These are phyloP conservation scores for Nasua narica DNA, from an alignment of 2,797 vertebrate genomes.

Conservation along the genomic window DNA sequence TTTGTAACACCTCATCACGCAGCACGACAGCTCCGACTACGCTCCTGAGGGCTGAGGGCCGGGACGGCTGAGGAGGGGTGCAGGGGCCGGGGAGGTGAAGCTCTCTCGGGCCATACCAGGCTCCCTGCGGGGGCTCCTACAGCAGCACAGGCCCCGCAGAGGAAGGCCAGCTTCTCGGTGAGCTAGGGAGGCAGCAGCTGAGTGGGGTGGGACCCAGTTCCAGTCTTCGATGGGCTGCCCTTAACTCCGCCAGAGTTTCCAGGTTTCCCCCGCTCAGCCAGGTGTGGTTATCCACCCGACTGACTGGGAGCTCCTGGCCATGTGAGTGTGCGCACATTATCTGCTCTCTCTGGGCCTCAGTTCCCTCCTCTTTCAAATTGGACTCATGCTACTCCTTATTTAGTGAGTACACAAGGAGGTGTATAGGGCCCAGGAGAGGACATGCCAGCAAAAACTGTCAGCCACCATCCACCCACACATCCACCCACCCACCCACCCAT, in stretches of 20 bases:
- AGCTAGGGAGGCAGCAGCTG: not conserved
- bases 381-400: not conserved
- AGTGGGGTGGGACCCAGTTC: not conserved
- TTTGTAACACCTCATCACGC: not conserved
- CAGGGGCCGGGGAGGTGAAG: too few species aligned
- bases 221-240: not conserved
- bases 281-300: not conserved
- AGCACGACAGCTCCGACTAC: not conserved
- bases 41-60: not conserved
- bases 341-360: not conserved
- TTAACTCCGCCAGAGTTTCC: not conserved
- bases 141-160: not conserved
- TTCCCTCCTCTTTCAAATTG: not conserved
- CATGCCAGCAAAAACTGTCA: not conserved
- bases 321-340: not conserved
- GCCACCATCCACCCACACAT: not conserved
- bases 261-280: accelerated
- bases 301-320: not conserved
- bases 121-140: not conserved
- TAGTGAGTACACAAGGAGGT: not conserved
- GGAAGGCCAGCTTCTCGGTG: accelerated
- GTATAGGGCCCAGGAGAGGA: too few species aligned
- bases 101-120: accelerated
- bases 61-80: not conserved
- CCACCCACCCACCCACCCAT: accelerated